Percentiles rank a stretch among this genome's conserved stretches.
Evolutionary conservation across 2,797 vertebrate species (phyloP).

Genomic region (Falco cherrug): DNA sequence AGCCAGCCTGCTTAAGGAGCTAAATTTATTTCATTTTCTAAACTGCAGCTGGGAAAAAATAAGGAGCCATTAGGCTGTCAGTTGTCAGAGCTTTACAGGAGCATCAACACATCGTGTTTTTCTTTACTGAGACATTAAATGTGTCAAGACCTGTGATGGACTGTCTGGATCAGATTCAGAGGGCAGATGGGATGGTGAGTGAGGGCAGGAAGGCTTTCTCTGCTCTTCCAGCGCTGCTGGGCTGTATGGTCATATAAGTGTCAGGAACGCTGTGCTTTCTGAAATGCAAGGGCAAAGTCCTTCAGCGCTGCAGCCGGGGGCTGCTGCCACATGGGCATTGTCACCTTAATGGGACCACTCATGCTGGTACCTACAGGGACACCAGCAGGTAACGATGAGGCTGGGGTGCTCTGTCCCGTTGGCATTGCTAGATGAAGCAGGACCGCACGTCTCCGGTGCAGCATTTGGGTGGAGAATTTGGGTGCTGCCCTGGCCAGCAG

Average conservation of each 20-base stretch:
- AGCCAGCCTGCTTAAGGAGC: constrained; percentile 38
- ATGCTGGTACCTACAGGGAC: not conserved
- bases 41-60: constrained; percentile 64
- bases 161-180: constrained; percentile 32
- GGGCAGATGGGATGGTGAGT: not conserved
- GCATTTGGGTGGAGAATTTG: not conserved
- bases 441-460: too few species aligned
- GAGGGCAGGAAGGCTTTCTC: not conserved
- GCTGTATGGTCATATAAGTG: accelerated
- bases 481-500: not conserved
- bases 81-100: constrained; percentile 59
- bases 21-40: constrained; percentile 69
- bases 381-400: not conserved
- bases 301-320: accelerated
- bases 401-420: accelerated
- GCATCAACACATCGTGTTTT: constrained; percentile 57
- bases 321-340: not conserved
- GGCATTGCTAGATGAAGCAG: not conserved
- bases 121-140: constrained; percentile 64
- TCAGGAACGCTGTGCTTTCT: accelerated
- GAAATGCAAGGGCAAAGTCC: not conserved
- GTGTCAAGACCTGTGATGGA: constrained; percentile 56
- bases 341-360: not conserved
- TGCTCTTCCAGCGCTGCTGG: accelerated
- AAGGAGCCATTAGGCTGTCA: constrained; percentile 68